These are phyloP conservation scores for Platysteira castanea DNA, from an alignment of 2,113 vertebrate species.

Conservation along the genomic window DNA sequence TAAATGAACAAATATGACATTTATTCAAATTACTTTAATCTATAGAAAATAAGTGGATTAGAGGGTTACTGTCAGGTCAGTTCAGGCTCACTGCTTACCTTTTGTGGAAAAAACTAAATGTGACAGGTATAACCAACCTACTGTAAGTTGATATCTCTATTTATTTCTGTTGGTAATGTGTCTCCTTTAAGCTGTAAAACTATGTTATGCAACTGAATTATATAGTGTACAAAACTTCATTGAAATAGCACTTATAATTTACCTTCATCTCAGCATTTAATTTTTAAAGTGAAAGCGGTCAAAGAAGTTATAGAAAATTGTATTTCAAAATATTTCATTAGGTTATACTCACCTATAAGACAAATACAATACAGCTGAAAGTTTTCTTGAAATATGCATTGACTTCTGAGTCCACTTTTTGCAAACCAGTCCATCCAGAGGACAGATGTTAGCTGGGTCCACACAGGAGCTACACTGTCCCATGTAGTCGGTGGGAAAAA, in stretches of 20 bases:
- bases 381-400: neutral
- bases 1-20: neutral
- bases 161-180: neutral
- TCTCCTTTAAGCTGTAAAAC: neutral
- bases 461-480: neutral
- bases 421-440: neutral
- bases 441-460: neutral
- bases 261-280: neutral
- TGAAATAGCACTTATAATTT: neutral
- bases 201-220: neutral
- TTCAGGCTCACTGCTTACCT: neutral
- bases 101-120: neutral
- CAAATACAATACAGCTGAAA: neutral
- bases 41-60: conserved; percentile 13
- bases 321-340: neutral
- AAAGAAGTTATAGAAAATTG: neutral
- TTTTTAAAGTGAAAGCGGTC: neutral
- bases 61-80: neutral
- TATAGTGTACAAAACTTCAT: neutral
- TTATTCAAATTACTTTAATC: neutral
- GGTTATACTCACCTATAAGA: neutral
- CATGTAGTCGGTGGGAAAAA: neutral
- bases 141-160: neutral
- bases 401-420: neutral
- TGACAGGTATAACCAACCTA: neutral